Base-by-base conservation (phyloP, 1,140 invertebrate genomes). In the Trachelipus rathkii region DNA sequence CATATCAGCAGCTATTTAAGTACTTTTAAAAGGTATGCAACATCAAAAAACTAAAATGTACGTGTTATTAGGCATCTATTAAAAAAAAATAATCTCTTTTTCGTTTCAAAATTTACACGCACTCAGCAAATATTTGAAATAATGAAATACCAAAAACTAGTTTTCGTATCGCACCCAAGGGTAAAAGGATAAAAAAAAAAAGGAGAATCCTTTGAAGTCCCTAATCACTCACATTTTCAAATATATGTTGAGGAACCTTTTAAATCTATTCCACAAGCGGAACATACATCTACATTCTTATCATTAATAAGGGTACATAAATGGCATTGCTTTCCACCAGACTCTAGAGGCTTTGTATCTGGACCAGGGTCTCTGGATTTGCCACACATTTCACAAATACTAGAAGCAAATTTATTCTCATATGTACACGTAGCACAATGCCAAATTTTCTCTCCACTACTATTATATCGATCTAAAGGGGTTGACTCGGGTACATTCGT, bases 251-350 rank as follows among this genome's bases (percentile, higher is more conserved):
- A 60, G 19, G 50, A 60, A 60, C 50, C 50, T 60, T 60, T 60
- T 15, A 60, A 19, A 60, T 60, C 50, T 15, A 60, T 19, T 4
- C 50, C 50, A 60, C 92, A 94, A 23, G 89, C 92, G 74, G 89
- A 89, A 83, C 92, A 93, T 8, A 82, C 83, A 43, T 85, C 86
- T 7, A 88, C 89, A 73, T 89, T 88, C 83, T 89, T 89, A 23
- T 89, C 88, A 84, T 94, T 93, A n/a, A 93, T 90, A 13, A 92
- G 84, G n/a, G 92, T 94, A 84, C 92, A 94, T 44, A 89, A 86
- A 0, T 89, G 89, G 83, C 92, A 94, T 82, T 93, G 89, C 45
- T 90, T 87, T 0, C 92, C 92, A 0, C 92, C 92, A 44, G 91
- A 91, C 5, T 89, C 89, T 33, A 92, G 85, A 1, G 91, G 90